These are phyloP conservation scores for Melanotaenia trifasciata DNA, from an alignment of 2,797 vertebrate species.

Conservation along the genomic window DNA sequence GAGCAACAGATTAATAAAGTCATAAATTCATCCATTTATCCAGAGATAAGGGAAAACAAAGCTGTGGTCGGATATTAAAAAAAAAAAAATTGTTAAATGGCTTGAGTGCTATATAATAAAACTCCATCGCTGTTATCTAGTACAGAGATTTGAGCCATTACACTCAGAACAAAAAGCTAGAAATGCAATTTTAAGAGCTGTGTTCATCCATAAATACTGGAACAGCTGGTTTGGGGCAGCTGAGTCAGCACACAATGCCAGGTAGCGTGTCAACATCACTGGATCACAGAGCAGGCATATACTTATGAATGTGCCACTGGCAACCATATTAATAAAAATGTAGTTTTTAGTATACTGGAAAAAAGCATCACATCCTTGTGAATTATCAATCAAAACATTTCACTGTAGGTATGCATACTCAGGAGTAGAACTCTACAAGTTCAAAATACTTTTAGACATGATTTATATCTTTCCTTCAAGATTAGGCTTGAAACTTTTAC, in stretches of 20 bases:
- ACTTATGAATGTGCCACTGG: neutral
- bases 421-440: neutral
- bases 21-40: conserved; percentile 19
- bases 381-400: neutral
- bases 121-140: conserved; percentile 13
- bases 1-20: neutral
- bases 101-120: conserved; percentile 2
- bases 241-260: conserved; percentile 24
- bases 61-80: neutral
- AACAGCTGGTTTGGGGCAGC: conserved; percentile 25
- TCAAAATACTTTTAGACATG: neutral
- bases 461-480: neutral
- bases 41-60: neutral
- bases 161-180: conserved; percentile 4
- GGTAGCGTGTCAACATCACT: conserved; percentile 14
- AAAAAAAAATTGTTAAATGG: neutral
- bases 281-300: neutral
- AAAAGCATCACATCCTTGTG: neutral
- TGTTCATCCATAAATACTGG: conserved; percentile 31
- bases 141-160: conserved; percentile 4
- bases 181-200: conserved; percentile 29
- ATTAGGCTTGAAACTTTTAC: neutral
- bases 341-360: neutral
- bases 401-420: neutral
- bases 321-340: neutral